Conservation (phyloP, 2,797 vertebrate species). For the Tragopan temminckii region DNA sequence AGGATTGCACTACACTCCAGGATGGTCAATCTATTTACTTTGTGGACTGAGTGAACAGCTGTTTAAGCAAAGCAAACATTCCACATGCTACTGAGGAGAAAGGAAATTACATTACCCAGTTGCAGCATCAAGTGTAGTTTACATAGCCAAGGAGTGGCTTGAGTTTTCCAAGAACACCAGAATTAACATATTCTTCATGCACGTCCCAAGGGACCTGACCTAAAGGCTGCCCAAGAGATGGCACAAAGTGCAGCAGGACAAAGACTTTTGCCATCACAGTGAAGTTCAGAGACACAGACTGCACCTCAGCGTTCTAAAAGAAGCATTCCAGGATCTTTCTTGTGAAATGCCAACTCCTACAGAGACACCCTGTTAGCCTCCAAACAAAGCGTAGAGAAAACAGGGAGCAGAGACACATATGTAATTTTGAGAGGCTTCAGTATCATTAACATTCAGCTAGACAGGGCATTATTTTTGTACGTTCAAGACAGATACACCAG, state of each 20-base stretch:
- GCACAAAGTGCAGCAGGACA: conserved; percentile 20
- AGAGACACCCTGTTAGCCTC: background rate
- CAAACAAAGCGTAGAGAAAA: background rate
- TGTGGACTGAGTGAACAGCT: background rate
- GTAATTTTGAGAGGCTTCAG: background rate
- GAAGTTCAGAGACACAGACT: background rate
- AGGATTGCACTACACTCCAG: background rate
- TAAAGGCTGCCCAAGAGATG: background rate
- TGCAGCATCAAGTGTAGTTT: background rate
- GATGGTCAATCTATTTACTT: background rate
- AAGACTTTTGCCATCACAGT: background rate
- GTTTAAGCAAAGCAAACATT: background rate
- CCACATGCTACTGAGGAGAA: background rate
- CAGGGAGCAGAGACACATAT: background rate
- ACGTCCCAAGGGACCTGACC: background rate
- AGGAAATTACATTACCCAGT: background rate
- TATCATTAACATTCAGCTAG: background rate
- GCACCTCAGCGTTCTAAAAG: background rate
- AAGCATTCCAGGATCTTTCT: background rate
- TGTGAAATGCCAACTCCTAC: background rate
- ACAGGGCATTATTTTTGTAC: background rate
- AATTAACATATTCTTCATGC: background rate
- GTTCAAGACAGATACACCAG: background rate
- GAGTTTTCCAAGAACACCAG: background rate
- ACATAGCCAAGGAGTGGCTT: background rate